A percentile compares a stretch with the other conserved stretches of the same genome.
These are phyloP conservation scores for Stenodera caucasica DNA, from an alignment of 2,888 invertebrate genomes.

Conservation along the genomic window DNA sequence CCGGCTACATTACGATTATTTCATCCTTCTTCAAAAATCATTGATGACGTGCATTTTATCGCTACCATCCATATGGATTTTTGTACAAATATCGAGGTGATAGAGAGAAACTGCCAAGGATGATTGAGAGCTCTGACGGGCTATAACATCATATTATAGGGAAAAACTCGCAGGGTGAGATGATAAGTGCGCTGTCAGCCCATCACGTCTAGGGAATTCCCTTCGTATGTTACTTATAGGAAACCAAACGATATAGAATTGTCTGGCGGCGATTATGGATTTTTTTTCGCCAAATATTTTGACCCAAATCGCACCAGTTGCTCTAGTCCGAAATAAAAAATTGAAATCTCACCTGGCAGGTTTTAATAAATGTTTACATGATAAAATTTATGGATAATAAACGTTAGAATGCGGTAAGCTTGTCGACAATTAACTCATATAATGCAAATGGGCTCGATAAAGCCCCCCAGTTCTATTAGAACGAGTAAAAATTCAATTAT, in stretches of 20 bases:
- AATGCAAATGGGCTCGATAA: conserved; percentile 24
- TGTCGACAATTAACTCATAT: conserved; percentile 24
- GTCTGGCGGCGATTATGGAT: conserved; percentile 4
- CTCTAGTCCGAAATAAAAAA: not conserved
- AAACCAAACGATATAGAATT: conserved; percentile 8
- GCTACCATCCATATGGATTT: not conserved
- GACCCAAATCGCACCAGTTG: conserved; percentile 9
- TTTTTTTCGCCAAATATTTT: not conserved
- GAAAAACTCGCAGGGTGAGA: conserved; percentile 48
- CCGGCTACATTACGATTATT: no score
- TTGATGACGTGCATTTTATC: conserved; percentile 1
- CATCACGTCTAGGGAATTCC: conserved; percentile 49
- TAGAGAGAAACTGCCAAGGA: conserved; percentile 49
- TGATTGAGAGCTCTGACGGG: conserved; percentile 56
- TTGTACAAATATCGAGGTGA: conserved; percentile 36
- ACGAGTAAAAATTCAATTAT: conserved; percentile 20
- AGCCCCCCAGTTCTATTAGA: conserved; percentile 8
- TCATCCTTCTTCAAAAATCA: not conserved
- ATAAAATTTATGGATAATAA: conserved; percentile 21
- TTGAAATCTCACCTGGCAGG: conserved; percentile 15
- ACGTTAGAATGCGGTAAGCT: conserved; percentile 16
- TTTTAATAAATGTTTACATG: conserved; percentile 31
- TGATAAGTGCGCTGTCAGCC: conserved; percentile 53
- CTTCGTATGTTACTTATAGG: conserved; percentile 33
- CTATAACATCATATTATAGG: conserved; percentile 57